Conservation (phyloP, 2,797 vertebrate species). For the Sciaenops ocellatus region DNA sequence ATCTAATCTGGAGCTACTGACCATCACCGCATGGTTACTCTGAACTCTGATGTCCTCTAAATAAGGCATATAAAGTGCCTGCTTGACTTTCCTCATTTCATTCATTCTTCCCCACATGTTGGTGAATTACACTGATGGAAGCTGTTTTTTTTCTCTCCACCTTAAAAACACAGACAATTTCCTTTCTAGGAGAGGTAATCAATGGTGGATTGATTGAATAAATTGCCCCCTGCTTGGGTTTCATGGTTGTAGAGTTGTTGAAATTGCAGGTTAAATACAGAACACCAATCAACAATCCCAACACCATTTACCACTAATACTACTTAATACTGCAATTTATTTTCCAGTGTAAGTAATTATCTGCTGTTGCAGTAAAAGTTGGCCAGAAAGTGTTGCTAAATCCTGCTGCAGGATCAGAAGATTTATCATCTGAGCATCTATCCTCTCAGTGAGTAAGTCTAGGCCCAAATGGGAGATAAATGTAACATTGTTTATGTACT, state of each 20-base stretch:
- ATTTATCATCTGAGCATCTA: background rate
- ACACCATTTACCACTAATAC: constrained; percentile 19
- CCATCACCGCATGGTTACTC: constrained; percentile 9
- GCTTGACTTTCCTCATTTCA: background rate
- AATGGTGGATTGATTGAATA: constrained; percentile 30
- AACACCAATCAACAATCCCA: constrained; percentile 1
- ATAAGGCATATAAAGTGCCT: constrained; percentile 5
- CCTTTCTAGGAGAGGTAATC: constrained; percentile 38
- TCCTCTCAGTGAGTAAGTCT: background rate
- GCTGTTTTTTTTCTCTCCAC: constrained; percentile 7
- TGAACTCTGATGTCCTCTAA: constrained; percentile 5
- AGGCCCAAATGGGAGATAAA: constrained; percentile 12
- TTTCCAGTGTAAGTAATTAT: constrained; percentile 37
- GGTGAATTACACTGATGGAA: constrained; percentile 3
- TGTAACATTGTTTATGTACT: background rate
- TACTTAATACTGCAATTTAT: constrained; percentile 43
- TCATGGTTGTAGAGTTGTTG: constrained; percentile 16
- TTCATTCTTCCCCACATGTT: background rate
- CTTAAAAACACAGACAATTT: constrained; percentile 7
- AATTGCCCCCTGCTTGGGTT: constrained; percentile 9
- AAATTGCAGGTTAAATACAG: constrained; percentile 33
- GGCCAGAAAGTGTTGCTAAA: constrained; percentile 23
- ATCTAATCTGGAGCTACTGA: constrained; percentile 9
- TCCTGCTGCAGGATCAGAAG: constrained; percentile 25
- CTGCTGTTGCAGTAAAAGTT: constrained; percentile 10